These are phyloP conservation scores for Mylabris sibirica DNA, from an alignment of 2,888 invertebrate genomes.

Conservation along the genomic window DNA sequence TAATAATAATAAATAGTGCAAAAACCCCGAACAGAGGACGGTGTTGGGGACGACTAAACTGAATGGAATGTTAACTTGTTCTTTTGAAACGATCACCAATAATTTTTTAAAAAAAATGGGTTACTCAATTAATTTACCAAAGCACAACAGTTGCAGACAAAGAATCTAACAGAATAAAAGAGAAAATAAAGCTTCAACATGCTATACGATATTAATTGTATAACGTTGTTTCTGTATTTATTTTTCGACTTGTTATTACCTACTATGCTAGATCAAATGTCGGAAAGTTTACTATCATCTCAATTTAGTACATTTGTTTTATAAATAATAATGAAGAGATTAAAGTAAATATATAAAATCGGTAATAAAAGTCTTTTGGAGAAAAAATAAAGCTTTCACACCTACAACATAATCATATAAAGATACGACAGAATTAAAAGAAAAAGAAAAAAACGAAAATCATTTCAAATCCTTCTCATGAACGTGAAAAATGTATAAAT, in stretches of 20 bases:
- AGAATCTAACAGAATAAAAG: background rate
- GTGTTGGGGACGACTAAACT: background rate
- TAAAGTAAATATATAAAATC: background rate
- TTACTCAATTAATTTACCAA: no score
- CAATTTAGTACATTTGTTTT: conserved; percentile 1
- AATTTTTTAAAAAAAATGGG: background rate
- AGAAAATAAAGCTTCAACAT: background rate
- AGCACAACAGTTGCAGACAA: background rate
- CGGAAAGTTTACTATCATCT: background rate
- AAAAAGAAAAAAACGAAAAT: background rate
- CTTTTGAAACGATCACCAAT: background rate
- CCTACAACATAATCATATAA: conserved; percentile 3
- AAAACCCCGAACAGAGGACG: background rate
- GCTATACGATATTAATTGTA: background rate
- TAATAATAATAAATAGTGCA: conserved; percentile 28
- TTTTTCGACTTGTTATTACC: background rate
- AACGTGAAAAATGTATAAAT: conserved; percentile 4
- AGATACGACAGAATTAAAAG: background rate
- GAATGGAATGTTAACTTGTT: background rate
- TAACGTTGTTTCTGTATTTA: background rate
- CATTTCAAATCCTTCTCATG: background rate
- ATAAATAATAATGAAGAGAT: background rate
- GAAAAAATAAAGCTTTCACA: background rate
- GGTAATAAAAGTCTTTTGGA: background rate
- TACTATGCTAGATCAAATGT: background rate